Base-by-base conservation (phyloP, 1,140 invertebrate genomes). In the Drosophila paulistorum region DNA sequence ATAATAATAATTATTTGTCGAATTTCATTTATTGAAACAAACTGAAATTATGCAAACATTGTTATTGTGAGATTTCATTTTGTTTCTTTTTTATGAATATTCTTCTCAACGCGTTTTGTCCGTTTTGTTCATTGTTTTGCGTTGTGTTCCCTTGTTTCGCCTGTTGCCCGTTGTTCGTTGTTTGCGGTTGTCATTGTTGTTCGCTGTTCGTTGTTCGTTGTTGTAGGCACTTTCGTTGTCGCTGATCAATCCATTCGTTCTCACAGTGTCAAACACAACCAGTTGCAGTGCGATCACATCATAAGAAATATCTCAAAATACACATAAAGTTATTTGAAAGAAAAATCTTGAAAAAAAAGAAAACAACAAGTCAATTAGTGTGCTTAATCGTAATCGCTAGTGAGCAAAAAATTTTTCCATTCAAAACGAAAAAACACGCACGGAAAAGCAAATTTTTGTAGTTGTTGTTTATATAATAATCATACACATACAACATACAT, bases 171-270 rank as follows among this genome's bases (percentile, higher is more conserved):
- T 74, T 58, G 35, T 74, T 60, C 63, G 72, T 74, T 69, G 58
- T 74, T 71, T 74, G 67, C 84, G 74, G 67, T 81, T 86, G 58
- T 26, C 23, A 26, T 26, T 26, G 23, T 26, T 26, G 3, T 26
- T 26, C 23, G 23, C 3, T 26, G 23, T 26, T 59, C 65, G 35
- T 58, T 23, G 33, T 73, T 58, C 81, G 81, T 84, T 86, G 82
- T 86, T 87, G 51, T 66, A 72, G 79, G 42, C 69, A 55, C 62
- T 87, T 87, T 87, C 82, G 79, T 86, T 71, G 79, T 72, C 79
- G 72, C 79, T 77, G 66, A 17, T 64, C 68, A 60, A 54, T 68
- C 55, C 65, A 54, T 35, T 59, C 66, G 70, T 66, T 73, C 80
- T 78, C 64, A 41, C 84, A 87, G 85, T 89, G 78, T 72, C 35